These are phyloP conservation scores for Phasia obesa DNA, from an alignment of 2,888 invertebrate genomes.

Conservation along the genomic window DNA sequence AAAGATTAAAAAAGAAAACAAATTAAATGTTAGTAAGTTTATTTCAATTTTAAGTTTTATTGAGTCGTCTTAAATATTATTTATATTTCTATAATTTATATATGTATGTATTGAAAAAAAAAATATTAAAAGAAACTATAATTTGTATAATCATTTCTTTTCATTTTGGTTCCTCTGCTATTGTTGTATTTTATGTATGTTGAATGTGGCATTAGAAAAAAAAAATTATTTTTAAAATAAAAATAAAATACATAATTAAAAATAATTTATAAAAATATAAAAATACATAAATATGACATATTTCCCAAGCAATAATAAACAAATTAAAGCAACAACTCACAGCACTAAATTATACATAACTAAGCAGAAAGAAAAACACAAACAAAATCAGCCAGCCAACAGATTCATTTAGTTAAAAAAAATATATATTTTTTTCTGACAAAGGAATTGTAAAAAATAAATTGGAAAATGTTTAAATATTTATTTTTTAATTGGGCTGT, in stretches of 20 bases:
- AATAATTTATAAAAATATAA: constrained; percentile 27
- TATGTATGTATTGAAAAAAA: background rate
- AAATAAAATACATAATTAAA: constrained; percentile 33
- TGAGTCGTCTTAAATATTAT: constrained; percentile 10
- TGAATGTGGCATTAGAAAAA: constrained; percentile 52
- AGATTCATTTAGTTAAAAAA: constrained; percentile 7
- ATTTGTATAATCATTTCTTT: constrained; percentile 29
- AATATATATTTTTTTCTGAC: background rate
- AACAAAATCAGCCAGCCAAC: constrained; percentile 29
- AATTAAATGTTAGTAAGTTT: constrained; percentile 25
- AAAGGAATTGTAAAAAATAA: constrained; percentile 45
- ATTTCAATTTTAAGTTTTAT: constrained; percentile 19
- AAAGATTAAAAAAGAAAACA: background rate
- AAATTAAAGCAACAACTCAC: constrained; percentile 45
- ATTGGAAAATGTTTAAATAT: background rate
- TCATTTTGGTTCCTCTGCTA: constrained; percentile 54
- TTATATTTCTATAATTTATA: background rate
- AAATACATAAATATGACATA: no score
- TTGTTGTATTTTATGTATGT: constrained; percentile 52
- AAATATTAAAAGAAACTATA: background rate
- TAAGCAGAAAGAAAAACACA: constrained; percentile 57
- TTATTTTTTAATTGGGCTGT: constrained; percentile 47
- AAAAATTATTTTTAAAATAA: constrained; percentile 40
- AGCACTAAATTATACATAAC: constrained; percentile 59
- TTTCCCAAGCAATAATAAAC: constrained; percentile 68